Evolutionary conservation across 2,113 vertebrate species (phyloP), one percentile per base, ranked within the genome.

Genomic region (Terrapene triunguis): DNA sequence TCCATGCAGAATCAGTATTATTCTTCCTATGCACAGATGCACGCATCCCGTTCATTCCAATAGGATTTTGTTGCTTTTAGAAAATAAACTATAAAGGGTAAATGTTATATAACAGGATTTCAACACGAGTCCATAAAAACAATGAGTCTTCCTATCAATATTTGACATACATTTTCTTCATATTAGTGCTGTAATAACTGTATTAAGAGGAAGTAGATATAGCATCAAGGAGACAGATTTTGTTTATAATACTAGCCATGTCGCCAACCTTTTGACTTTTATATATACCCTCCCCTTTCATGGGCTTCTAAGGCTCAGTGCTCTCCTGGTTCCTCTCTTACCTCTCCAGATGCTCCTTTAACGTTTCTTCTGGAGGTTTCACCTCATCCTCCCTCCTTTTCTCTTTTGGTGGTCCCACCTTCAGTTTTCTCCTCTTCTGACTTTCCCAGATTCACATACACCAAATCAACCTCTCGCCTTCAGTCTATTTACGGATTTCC

Each of bases 181-280:
- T 14, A 14, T 50, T 50, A 50, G 50, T 16, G 50, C 50, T 50
- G 50, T 50, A 50, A 50, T 50, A 50, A 50, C 5, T 50, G 5
- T 3, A 35, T 5, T 7, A 1, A 1, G 24, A 72, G 79, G 57
- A 92, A 62, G 29, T 1, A 27, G 7, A 35, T 5, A 10, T 8
- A 0, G 1, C 0, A 0, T 10, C 1, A 74, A 72, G 8, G 42
- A 65, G 69, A 92, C 0, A 0, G 69, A 84, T 17, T 55, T 84
- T 4, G 0, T 59, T 42, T 3, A 19, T 2, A 92, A 88, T 48
- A 38, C 53, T 0, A 9, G 35, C 5, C 7, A 82, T 32, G 2
- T 6, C 76, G 35, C 84, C 89, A 4, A 0, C 2, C 79, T 42
- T 81, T 2, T 44, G 42, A 1, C 17, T 62, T 76, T 57, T 72